phyloP scores from a whole-genome alignment of 2,797 vertebrate species.

The Microctenopoma steveboyesi region DNA sequence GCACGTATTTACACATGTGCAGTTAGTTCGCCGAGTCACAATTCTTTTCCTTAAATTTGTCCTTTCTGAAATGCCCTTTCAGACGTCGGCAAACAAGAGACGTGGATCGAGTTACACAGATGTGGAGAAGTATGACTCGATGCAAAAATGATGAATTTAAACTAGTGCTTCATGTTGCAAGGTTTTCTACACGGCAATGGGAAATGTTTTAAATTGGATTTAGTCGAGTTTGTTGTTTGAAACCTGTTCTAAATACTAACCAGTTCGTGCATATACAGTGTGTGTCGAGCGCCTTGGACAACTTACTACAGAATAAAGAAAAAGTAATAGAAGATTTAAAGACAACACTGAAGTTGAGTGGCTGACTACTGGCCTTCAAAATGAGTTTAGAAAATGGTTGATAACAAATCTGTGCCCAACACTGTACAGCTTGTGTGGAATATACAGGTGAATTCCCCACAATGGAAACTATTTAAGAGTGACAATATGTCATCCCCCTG shows the following conservation, averaged over 20 bases:
- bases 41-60: neutral
- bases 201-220: neutral
- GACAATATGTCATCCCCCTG: slow-evolving; percentile 5
- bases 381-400: neutral
- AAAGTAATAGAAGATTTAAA: neutral
- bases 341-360: neutral
- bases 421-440: neutral
- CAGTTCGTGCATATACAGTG: neutral
- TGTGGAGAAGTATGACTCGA: neutral
- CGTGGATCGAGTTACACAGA: neutral
- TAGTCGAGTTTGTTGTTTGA: neutral
- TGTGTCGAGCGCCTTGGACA: neutral
- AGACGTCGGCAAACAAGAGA: neutral
- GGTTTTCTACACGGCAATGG: neutral
- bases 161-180: neutral
- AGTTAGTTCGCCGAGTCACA: neutral
- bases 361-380: slow-evolving; percentile 6
- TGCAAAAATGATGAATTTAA: neutral
- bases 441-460: neutral
- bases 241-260: neutral
- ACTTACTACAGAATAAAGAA: neutral
- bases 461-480: slow-evolving; percentile 8
- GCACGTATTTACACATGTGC: slow-evolving; percentile 12
- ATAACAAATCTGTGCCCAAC: slow-evolving; percentile 6
- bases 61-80: neutral